Evolutionary conservation across 30 jellyfish, hydroid and myxozoan species (phyloP).

Genomic region (Hydractinia symbiolongicarpus): DNA sequence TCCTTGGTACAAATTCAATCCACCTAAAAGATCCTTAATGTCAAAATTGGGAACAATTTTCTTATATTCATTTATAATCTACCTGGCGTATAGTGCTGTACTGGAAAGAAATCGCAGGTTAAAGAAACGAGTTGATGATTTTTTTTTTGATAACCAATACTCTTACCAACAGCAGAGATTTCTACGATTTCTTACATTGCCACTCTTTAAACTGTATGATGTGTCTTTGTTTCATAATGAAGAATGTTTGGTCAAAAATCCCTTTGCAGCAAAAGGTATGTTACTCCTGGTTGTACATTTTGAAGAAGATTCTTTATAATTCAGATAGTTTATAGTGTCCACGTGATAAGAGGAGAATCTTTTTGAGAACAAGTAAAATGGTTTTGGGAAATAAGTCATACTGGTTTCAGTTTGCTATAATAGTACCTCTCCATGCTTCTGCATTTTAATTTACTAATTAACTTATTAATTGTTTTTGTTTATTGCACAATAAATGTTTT

Average conservation of each 20-base stretch:
- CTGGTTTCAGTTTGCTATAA: too few species aligned
- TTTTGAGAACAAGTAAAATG: too few species aligned
- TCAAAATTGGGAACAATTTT: neutral
- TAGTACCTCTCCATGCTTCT: too few species aligned
- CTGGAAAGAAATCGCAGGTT: conserved; percentile 15
- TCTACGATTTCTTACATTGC: conserved; percentile 12
- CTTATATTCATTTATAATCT: conserved; percentile 12
- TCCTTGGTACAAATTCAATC: conserved; percentile 43
- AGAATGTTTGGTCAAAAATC: conserved; percentile 27
- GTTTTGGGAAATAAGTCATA: too few species aligned
- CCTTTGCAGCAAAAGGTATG: conserved; percentile 25
- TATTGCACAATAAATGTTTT: too few species aligned
- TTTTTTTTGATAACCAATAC: conserved; percentile 21
- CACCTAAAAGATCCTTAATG: conserved; percentile 15
- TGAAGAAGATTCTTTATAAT: too few species aligned
- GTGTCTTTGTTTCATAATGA: conserved; percentile 14
- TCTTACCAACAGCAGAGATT: conserved; percentile 18
- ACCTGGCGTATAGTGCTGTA: conserved; percentile 26
- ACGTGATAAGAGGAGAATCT: too few species aligned
- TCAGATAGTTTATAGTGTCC: too few species aligned
- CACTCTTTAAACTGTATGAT: conserved; percentile 14
- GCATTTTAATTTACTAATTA: too few species aligned
- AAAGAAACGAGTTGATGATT: conserved; percentile 6
- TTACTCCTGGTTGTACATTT: neutral
- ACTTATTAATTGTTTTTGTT: too few species aligned